Percentiles rank a stretch among this genome's conserved stretches.
Evolutionary conservation across 1,140 invertebrate species (phyloP).

Genomic region (Heliconius melpomene): DNA sequence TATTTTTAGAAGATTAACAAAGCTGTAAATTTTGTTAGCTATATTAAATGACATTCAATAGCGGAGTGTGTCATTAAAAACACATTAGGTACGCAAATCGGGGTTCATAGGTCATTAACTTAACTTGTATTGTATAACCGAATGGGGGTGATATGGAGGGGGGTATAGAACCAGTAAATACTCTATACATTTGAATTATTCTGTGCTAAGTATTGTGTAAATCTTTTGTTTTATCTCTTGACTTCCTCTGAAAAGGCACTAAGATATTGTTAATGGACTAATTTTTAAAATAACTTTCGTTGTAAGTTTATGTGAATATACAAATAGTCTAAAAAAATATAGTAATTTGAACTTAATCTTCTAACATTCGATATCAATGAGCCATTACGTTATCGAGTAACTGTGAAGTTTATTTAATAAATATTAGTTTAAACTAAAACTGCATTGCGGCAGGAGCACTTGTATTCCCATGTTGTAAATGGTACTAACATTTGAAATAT

Average conservation of each 20-base stretch:
- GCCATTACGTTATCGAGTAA: neutral
- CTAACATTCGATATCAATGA: neutral
- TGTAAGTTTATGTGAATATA: too few relatives aligned
- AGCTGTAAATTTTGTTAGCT: slow-evolving; percentile 48
- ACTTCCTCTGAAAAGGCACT: too few relatives aligned
- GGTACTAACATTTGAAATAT: neutral
- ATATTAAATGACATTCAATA: slow-evolving; percentile 58
- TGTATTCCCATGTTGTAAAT: slow-evolving; percentile 5
- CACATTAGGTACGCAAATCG: slow-evolving; percentile 61
- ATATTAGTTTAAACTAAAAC: neutral
- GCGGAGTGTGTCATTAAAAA: slow-evolving; percentile 64
- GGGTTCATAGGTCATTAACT: slow-evolving; percentile 63
- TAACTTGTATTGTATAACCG: slow-evolving; percentile 47
- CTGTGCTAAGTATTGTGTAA: neutral
- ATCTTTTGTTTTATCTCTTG: neutral
- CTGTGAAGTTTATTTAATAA: neutral
- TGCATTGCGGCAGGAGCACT: slow-evolving; percentile 3
- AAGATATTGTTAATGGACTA: too few relatives aligned
- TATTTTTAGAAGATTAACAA: slow-evolving; percentile 29
- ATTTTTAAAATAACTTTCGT: too few relatives aligned
- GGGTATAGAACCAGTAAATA: neutral
- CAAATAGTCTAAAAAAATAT: too few relatives aligned
- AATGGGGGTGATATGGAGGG: slow-evolving; percentile 5
- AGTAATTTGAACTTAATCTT: too few relatives aligned
- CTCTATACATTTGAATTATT: neutral